These are phyloP conservation scores for Alethe castanea DNA, from an alignment of 2,113 vertebrate genomes.

Conservation along the genomic window DNA sequence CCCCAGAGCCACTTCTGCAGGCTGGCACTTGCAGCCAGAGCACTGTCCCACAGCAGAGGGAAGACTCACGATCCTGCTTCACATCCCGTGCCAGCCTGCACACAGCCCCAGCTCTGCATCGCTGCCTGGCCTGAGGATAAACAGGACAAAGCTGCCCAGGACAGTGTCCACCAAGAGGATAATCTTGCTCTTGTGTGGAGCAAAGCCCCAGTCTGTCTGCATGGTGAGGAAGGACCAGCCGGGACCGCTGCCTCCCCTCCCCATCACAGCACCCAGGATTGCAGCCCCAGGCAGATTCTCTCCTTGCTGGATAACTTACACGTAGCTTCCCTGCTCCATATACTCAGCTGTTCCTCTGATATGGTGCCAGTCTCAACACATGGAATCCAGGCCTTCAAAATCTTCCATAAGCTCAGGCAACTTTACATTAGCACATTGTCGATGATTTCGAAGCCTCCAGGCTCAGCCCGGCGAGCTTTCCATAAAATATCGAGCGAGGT, in stretches of 20 bases:
- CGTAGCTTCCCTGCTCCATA: conserved; percentile 36
- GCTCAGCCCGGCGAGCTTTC: neutral
- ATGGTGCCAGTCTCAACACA: conserved; percentile 57
- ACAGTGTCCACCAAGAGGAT: too few species aligned
- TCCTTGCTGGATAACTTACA: neutral
- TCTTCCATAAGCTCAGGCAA: conserved; percentile 50
- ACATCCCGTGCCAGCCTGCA: neutral
- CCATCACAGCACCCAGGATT: neutral
- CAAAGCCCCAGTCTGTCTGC: neutral
- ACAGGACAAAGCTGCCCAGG: neutral
- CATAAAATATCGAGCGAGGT: neutral
- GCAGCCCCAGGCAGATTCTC: conserved; percentile 25
- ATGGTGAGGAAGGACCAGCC: neutral
- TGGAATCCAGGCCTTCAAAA: conserved; percentile 43
- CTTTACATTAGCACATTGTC: conserved; percentile 40
- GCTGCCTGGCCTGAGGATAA: fast-evolving
- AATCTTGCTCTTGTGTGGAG: neutral
- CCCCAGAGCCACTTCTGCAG: neutral
- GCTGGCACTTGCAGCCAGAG: neutral
- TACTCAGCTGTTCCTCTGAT: conserved; percentile 60
- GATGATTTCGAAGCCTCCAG: neutral
- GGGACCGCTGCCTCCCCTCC: neutral
- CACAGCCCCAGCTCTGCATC: neutral
- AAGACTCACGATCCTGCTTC: neutral
- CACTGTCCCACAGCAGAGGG: neutral